These are phyloP conservation scores for Varanus salvator DNA, from an alignment of 2,113 vertebrate genomes.

Conservation along the genomic window DNA sequence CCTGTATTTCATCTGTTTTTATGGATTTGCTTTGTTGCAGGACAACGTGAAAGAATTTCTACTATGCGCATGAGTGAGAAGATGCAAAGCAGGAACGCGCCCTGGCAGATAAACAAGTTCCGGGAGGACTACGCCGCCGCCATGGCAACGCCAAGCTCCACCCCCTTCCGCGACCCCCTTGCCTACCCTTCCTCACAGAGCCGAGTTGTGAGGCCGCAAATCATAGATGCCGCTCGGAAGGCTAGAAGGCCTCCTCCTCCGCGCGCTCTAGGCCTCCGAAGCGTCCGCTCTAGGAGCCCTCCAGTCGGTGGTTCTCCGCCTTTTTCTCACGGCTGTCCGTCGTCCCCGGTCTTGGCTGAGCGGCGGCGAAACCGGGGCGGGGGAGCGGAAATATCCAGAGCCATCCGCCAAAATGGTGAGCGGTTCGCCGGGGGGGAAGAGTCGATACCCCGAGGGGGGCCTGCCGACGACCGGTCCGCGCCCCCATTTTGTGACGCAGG, in stretches of 20 bases:
- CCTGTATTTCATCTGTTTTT: too few relatives aligned
- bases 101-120: too few relatives aligned
- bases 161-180: background rate
- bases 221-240: background rate
- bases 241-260: background rate
- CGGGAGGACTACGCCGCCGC: background rate
- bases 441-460: background rate
- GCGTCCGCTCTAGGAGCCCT: background rate
- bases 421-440: background rate
- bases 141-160: slow-evolving; percentile 16
- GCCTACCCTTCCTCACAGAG: fast-evolving
- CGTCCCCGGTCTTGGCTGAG: slow-evolving; percentile 21
- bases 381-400: background rate
- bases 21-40: too few relatives aligned
- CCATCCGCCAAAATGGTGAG: slow-evolving; percentile 41
- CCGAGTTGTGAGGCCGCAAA: background rate
- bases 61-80: background rate
- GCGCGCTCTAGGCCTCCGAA: background rate
- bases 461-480: too few relatives aligned
- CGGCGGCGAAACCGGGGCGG: background rate
- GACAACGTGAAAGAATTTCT: too few relatives aligned
- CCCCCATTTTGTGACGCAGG: background rate
- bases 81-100: too few relatives aligned
- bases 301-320: background rate
- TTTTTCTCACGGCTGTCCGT: background rate